These are phyloP conservation scores for Lysandra coridon DNA, from an alignment of 2,888 invertebrate species.

Conservation along the genomic window DNA sequence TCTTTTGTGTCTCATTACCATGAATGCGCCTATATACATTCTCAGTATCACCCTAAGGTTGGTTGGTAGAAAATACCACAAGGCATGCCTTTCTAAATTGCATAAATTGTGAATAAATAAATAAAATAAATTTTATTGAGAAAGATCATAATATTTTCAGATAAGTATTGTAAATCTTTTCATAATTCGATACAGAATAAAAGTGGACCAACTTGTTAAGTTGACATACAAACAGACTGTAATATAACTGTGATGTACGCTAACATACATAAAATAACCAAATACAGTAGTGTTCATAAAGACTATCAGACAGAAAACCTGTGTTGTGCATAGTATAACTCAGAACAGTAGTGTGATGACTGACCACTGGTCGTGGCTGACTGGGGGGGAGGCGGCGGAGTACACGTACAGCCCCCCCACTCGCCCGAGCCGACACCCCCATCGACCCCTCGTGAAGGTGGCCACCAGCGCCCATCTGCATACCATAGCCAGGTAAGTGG, in stretches of 20 bases:
- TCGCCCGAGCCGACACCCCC: conserved; percentile 67
- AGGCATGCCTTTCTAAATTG: no score
- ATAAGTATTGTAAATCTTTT: neutral
- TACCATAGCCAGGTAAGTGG: conserved; percentile 66
- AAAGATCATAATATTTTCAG: neutral
- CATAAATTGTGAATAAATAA: no score
- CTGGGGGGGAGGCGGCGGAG: conserved; percentile 61
- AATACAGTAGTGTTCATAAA: conserved; percentile 6
- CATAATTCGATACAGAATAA: neutral
- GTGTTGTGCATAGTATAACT: neutral
- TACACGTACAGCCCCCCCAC: conserved; percentile 75
- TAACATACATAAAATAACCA: neutral
- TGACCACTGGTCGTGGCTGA: conserved; percentile 75
- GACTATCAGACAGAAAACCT: no score
- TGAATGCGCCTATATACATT: no score
- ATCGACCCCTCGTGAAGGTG: conserved; percentile 70
- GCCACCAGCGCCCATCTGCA: conserved; percentile 72
- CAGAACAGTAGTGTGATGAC: conserved; percentile 50
- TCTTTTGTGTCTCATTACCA: no score
- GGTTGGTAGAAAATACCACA: no score
- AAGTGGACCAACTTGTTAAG: neutral
- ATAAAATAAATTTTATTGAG: no score
- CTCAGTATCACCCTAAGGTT: no score
- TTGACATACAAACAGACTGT: neutral
- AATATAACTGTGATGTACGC: neutral